A percentile compares a stretch with the other conserved stretches of the same genome.
Conservation (phyloP, 2,888 invertebrate genomes). For the Apamea crenata region DNA sequence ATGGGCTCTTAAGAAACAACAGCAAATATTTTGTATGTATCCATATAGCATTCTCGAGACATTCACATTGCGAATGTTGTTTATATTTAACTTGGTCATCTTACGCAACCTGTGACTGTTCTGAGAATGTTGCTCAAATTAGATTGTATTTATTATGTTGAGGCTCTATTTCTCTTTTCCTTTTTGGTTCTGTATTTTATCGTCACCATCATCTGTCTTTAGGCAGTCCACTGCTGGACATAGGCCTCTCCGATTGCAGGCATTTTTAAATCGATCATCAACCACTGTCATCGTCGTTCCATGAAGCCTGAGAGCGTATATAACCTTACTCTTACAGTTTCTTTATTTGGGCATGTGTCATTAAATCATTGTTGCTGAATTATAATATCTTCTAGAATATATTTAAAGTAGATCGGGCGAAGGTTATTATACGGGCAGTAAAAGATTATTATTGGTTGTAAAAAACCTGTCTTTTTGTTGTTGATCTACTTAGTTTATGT, state of each 20-base stretch:
- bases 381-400: neutral
- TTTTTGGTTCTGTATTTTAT: neutral
- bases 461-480: conserved; percentile 1
- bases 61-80: conserved; percentile 51
- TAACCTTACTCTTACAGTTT: neutral
- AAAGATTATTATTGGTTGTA: neutral
- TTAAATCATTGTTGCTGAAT: neutral
- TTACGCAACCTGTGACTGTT: conserved; percentile 38
- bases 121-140: conserved; percentile 47
- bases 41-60: conserved; percentile 17
- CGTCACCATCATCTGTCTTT: neutral
- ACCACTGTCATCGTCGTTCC: too few species aligned
- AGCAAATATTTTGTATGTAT: conserved; percentile 23
- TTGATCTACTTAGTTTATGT: conserved; percentile 28
- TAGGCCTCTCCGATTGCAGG: neutral
- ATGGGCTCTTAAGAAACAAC: conserved; percentile 5
- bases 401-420: conserved; percentile 18
- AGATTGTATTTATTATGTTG: conserved; percentile 39
- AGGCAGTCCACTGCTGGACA: neutral
- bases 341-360: neutral
- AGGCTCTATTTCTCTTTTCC: conserved; percentile 7
- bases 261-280: neutral
- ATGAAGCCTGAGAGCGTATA: too few species aligned
- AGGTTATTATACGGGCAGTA: conserved; percentile 23
- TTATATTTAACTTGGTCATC: conserved; percentile 24